Evolutionary conservation across 1,140 invertebrate genomes (phyloP), one percentile per base, ranked within the genome.

Genomic region (Drosophila paulistorum): DNA sequence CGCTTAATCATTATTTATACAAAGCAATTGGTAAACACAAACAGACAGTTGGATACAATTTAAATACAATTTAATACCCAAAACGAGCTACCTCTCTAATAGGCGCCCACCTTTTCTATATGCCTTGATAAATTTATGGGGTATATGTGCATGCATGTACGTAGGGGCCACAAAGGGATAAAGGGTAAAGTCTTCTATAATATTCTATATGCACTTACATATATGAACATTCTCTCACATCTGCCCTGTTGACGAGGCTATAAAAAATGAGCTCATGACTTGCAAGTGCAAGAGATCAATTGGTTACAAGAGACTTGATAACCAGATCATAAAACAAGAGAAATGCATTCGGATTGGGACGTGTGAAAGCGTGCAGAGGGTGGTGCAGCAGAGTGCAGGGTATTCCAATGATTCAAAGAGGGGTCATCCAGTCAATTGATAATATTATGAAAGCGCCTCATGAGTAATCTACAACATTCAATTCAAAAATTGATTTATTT

Each of bases 271-370:
- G 73, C 58, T 76, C 51, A 71, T 33, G 42, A 58, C 68, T 64
- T 61, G 58, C 71, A 68, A 79, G 74, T 70, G 71, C 71, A 14
- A 78, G 69, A 86, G 82, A 76, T 86, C 82, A 86, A 86, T 85
- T 81, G 78, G 64, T 66, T 30, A 70, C 39, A 62, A 26, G 68
- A 54, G 45, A 51, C 63, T 41, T 75, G 82, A 81, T 86, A 51
- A 87, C 71, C 58, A 77, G 67, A 58, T 57, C 61, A 64, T 68
- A 66, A 72, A 78, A 65, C 65, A 65, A 68, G 59, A 68, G 68
- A 64, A 75, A 71, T 63, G 74, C 59, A 64, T 48, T 9, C 33
- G 42, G 55, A 64, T 48, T 6, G 33, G 42, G 55, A 72, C 66
- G 64, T 74, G 68, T 66, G 48, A 66, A 57, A 63, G 63, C 7